Conservation (phyloP, 2,113 vertebrate genomes). For the Erpornis zantholeuca region DNA sequence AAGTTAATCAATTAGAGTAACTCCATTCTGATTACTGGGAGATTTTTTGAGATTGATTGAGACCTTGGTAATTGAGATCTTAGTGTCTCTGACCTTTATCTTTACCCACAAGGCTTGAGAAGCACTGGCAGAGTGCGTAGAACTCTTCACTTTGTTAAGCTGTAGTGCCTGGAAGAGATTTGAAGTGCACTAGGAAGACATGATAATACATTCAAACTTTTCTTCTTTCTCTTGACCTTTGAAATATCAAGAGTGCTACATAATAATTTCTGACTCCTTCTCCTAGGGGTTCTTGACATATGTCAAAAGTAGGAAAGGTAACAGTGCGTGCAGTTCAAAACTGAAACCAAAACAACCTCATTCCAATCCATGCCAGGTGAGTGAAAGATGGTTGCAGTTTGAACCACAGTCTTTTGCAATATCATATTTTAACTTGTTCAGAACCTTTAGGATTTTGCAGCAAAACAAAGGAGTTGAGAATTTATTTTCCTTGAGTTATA, state of each 20-base stretch:
- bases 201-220: not conserved
- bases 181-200: not conserved
- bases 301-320: not conserved
- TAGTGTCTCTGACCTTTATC: not conserved
- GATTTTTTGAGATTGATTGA: not conserved
- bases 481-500: not conserved
- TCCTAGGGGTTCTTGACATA: not conserved
- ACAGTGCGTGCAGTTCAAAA: not conserved
- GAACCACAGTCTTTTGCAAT: not conserved
- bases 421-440: not conserved
- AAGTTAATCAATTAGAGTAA: not conserved
- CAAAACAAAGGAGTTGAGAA: not conserved
- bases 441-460: not conserved
- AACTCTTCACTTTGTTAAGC: not conserved
- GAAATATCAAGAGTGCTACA: not conserved
- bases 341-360: not conserved
- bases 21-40: not conserved
- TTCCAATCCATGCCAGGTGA: accelerated
- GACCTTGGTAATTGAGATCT: not conserved
- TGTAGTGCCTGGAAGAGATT: not conserved
- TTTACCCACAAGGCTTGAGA: not conserved
- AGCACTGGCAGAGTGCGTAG: not conserved
- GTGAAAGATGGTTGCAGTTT: not conserved
- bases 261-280: not conserved
- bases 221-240: slow-evolving; percentile 38